Conservation (phyloP, 2,888 invertebrate genomes). For the Andrena hattorfiana region DNA sequence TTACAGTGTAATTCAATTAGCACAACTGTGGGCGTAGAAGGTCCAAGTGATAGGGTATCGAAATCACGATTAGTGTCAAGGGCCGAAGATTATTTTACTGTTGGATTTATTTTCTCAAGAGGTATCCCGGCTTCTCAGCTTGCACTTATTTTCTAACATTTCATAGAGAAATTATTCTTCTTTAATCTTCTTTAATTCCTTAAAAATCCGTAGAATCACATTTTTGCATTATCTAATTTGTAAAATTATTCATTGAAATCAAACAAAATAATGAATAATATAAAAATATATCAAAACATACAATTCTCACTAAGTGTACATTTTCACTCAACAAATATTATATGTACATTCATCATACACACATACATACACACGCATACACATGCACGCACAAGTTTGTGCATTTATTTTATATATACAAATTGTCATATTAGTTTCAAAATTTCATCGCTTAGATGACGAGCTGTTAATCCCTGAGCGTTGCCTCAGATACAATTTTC, state of each 20-base stretch:
- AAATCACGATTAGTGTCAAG: not conserved
- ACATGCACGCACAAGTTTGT: not conserved
- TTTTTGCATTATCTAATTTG: conserved; percentile 4
- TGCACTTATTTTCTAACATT: not conserved
- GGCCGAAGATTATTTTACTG: not conserved
- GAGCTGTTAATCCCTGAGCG: conserved; percentile 43
- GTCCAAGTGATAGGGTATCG: not conserved
- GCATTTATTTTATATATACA: conserved; percentile 20
- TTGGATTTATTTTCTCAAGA: not conserved
- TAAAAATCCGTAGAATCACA: not conserved
- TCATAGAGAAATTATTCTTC: not conserved
- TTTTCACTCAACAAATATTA: conserved; percentile 7
- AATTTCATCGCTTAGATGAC: conserved; percentile 14
- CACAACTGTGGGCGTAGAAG: too few species aligned
- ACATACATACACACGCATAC: conserved; percentile 4
- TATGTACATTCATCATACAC: not conserved
- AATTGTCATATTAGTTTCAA: not conserved
- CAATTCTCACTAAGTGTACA: conserved; percentile 15
- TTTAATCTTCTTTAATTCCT: not conserved
- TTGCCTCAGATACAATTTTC: conserved; percentile 16
- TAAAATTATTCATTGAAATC: conserved; percentile 2
- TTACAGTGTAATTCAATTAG: too few species aligned
- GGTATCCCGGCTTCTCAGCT: not conserved
- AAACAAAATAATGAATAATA: conserved; percentile 10
- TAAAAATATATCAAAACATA: conserved; percentile 23